These are phyloP conservation scores for Spheniscus humboldti DNA, from an alignment of 2,797 vertebrate species.

Conservation along the genomic window DNA sequence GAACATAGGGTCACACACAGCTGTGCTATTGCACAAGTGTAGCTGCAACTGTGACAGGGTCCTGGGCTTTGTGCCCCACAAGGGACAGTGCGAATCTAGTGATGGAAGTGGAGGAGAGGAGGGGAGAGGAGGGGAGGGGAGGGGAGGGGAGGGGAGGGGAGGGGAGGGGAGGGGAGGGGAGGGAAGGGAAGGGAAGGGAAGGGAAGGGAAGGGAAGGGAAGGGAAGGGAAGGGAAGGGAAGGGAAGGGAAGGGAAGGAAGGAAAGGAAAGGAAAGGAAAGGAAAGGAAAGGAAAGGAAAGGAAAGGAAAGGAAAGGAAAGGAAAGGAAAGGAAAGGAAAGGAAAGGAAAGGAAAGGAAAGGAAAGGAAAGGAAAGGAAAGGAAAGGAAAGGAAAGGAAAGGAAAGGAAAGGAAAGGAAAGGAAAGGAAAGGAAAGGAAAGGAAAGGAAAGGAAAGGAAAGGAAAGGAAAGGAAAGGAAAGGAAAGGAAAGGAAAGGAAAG, in stretches of 20 bases:
- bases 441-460: too few relatives aligned
- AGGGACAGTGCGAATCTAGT: neutral
- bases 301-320: too few relatives aligned
- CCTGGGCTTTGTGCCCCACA: neutral
- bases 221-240: neutral
- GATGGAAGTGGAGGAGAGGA: neutral
- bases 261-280: too few relatives aligned
- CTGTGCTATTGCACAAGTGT: neutral
- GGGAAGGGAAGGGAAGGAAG: too few relatives aligned
- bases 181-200: neutral
- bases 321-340: too few relatives aligned
- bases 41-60: neutral
- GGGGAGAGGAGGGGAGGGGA: neutral
- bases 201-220: neutral
- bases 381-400: too few relatives aligned
- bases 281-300: too few relatives aligned
- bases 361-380: too few relatives aligned
- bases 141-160: neutral
- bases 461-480: neutral
- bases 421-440: too few relatives aligned
- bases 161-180: neutral
- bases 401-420: too few relatives aligned
- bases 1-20: neutral
- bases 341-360: too few relatives aligned
- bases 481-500: neutral